Evolutionary conservation across 2,888 invertebrate genomes (phyloP).

Genomic region (Maniola hyperantus): DNA sequence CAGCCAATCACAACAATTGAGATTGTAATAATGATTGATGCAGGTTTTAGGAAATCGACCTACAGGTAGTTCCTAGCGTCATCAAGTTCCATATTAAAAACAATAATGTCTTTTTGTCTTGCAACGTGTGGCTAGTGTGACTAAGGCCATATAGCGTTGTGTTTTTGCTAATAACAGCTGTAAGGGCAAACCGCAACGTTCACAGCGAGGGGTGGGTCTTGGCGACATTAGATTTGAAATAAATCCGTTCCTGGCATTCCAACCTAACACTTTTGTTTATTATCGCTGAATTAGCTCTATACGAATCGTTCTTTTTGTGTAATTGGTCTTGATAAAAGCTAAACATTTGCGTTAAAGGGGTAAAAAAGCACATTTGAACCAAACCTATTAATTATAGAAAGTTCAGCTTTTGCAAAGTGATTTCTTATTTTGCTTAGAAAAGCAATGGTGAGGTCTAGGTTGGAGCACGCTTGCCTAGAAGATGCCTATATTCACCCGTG

Average conservation of each 20-base stretch:
- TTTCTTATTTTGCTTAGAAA: no score
- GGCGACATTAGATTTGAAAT: constrained; percentile 66
- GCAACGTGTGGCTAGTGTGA: not conserved
- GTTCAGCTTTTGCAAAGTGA: no score
- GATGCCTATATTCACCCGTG: no score
- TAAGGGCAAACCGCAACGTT: constrained; percentile 64
- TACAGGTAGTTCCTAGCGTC: no score
- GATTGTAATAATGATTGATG: no score
- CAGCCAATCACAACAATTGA: no score
- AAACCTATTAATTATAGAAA: no score
- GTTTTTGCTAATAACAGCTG: constrained; percentile 75
- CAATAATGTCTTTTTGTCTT: not conserved
- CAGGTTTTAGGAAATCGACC: no score
- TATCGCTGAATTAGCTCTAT: constrained; percentile 15
- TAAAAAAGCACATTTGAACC: no score
- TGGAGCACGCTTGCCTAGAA: no score
- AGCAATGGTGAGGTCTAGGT: no score
- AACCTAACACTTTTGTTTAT: constrained; percentile 39
- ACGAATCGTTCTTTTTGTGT: constrained; percentile 6
- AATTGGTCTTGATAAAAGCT: constrained; percentile 1
- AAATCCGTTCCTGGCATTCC: constrained; percentile 61
- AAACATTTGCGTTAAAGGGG: not conserved
- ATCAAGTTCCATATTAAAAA: no score
- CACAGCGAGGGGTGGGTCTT: constrained; percentile 54
- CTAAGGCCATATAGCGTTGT: constrained; percentile 55